phyloP scores from a whole-genome alignment of 2,113 vertebrate species.

The Crotalus tigris region DNA sequence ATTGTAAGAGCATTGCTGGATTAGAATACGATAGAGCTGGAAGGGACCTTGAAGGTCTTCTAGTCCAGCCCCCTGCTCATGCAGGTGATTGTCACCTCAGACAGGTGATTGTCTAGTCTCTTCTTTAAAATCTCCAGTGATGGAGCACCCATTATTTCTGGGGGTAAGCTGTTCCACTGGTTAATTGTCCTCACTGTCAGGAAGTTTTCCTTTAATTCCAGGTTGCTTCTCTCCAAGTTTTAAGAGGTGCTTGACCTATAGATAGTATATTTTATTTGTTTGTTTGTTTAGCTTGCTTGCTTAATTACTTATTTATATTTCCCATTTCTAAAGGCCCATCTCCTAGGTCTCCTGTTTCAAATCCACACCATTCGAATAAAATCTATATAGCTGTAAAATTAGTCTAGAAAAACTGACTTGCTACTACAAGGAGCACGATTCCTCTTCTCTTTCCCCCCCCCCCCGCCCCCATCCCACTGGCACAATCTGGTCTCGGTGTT shows the following conservation, averaged over 20 bases:
- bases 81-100: no score
- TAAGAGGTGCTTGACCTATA: neutral
- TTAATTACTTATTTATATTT: neutral
- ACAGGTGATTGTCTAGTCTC: no score
- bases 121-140: no score
- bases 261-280: neutral
- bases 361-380: neutral
- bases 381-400: neutral
- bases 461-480: neutral
- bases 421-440: neutral
- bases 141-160: no score
- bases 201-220: no score
- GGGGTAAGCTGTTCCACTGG: no score
- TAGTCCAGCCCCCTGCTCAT: no score
- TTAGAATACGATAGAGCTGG: neutral
- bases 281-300: no score
- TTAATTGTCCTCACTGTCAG: no score
- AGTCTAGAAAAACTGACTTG: neutral
- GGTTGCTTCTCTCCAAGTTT: neutral
- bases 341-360: neutral
- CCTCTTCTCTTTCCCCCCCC: neutral
- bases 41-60: no score
- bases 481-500: neutral
- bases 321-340: neutral
- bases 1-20: neutral